phyloP scores from a whole-genome alignment of 2,797 vertebrate genomes.

The Rhinophrynus dorsalis region DNA sequence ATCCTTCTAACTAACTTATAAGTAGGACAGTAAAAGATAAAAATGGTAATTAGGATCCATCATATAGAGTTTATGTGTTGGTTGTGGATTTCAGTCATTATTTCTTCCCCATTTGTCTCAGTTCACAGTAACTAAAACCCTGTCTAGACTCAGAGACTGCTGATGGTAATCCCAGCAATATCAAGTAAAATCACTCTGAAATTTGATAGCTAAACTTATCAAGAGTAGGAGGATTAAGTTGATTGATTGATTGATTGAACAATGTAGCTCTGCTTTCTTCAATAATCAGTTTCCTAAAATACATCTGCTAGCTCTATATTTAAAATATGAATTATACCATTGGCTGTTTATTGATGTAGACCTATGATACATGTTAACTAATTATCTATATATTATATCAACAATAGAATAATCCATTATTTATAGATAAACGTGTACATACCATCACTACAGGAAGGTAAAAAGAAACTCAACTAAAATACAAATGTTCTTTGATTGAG shows the following conservation, averaged over 20 bases:
- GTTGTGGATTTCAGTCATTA: conserved; percentile 60
- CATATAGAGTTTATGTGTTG: conserved; percentile 54
- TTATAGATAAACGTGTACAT: background rate
- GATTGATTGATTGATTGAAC: conserved; percentile 79
- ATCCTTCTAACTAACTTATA: too few species aligned
- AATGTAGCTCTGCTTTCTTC: conserved; percentile 67
- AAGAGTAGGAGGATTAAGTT: conserved; percentile 71
- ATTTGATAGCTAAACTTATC: conserved; percentile 78
- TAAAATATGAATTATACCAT: conserved; percentile 1
- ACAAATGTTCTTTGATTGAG: background rate
- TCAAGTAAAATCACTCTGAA: conserved; percentile 92
- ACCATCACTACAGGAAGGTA: background rate
- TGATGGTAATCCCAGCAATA: conserved; percentile 89
- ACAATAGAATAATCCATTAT: background rate
- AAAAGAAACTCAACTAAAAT: background rate
- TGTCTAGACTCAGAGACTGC: conserved; percentile 97
- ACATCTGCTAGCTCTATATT: conserved; percentile 25
- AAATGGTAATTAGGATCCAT: conserved; percentile 51
- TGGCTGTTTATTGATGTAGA: background rate
- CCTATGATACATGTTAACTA: background rate
- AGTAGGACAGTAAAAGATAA: background rate
- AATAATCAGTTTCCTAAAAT: conserved; percentile 59
- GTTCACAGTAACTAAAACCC: conserved; percentile 86
- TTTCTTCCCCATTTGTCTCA: conserved; percentile 81
- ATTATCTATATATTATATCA: background rate